Conservation (phyloP, 2,888 invertebrate genomes). For the Xanthorhoe spadicearia region DNA sequence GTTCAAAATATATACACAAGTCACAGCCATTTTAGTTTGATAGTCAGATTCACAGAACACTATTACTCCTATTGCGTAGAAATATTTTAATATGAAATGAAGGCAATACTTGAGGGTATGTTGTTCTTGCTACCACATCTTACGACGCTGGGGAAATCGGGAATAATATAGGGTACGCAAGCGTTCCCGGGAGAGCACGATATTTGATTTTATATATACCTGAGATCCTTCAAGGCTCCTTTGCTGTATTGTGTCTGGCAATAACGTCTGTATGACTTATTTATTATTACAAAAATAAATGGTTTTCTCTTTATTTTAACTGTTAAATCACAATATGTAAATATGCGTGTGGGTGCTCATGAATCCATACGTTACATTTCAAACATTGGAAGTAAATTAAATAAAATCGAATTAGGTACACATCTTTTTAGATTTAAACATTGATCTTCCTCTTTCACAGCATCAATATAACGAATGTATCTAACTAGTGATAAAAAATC, state of each 20-base stretch:
- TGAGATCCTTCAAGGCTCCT: conserved; percentile 62
- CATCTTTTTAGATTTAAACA: too few species aligned
- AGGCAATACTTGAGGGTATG: conserved; percentile 47
- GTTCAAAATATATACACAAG: neutral
- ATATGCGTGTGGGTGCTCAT: neutral
- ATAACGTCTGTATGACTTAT: conserved; percentile 30
- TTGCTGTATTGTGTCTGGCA: conserved; percentile 41
- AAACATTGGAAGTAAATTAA: too few species aligned
- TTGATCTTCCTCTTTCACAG: too few species aligned
- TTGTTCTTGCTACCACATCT: conserved; percentile 40
- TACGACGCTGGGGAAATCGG: conserved; percentile 41
- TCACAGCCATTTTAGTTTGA: conserved; percentile 27
- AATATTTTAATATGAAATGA: conserved; percentile 63
- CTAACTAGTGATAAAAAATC: neutral
- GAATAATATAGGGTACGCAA: conserved; percentile 41
- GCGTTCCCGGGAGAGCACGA: conserved; percentile 52
- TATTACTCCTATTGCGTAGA: too few species aligned
- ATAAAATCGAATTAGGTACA: too few species aligned
- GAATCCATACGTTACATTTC: neutral
- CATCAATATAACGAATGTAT: neutral
- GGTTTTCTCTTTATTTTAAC: conserved; percentile 1
- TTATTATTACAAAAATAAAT: conserved; percentile 17
- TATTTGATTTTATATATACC: conserved; percentile 69
- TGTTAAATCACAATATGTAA: conserved; percentile 1
- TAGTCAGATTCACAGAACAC: too few species aligned